phyloP scores from a whole-genome alignment of 2,113 vertebrate species.

The Gymnocephalus cernua region DNA sequence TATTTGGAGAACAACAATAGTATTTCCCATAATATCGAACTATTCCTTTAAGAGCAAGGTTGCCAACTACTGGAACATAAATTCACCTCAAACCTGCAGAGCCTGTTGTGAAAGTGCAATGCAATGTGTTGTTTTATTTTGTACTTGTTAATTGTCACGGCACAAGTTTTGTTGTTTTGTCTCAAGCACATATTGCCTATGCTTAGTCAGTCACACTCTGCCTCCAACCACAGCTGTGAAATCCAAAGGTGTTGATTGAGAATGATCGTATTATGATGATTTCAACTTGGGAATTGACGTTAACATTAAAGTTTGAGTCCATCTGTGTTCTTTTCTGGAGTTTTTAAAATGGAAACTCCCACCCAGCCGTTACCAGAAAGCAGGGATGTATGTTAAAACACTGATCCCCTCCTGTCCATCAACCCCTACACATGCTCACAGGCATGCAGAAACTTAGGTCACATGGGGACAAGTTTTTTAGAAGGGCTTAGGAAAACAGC shows the following conservation, averaged over 20 bases:
- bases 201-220: constrained; percentile 36
- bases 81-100: neutral
- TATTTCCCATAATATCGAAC: neutral
- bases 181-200: neutral
- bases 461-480: too few relatives aligned
- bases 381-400: too few relatives aligned
- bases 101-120: neutral
- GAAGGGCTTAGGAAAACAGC: too few relatives aligned
- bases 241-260: constrained; percentile 49
- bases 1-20: neutral
- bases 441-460: too few relatives aligned
- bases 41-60: neutral
- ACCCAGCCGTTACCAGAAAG: too few relatives aligned
- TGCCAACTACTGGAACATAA: neutral
- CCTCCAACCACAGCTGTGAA: constrained; percentile 3
- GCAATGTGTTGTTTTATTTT: neutral
- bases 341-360: too few relatives aligned
- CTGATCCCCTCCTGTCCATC: too few relatives aligned
- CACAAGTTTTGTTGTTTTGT: neutral
- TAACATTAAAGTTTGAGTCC: neutral
- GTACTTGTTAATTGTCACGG: neutral
- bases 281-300: constrained; percentile 5
- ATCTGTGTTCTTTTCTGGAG: too few relatives aligned
- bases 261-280: neutral
- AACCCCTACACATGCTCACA: too few relatives aligned